Base-by-base conservation (phyloP, 2,113 vertebrate genomes). In the Indicator indicator region DNA sequence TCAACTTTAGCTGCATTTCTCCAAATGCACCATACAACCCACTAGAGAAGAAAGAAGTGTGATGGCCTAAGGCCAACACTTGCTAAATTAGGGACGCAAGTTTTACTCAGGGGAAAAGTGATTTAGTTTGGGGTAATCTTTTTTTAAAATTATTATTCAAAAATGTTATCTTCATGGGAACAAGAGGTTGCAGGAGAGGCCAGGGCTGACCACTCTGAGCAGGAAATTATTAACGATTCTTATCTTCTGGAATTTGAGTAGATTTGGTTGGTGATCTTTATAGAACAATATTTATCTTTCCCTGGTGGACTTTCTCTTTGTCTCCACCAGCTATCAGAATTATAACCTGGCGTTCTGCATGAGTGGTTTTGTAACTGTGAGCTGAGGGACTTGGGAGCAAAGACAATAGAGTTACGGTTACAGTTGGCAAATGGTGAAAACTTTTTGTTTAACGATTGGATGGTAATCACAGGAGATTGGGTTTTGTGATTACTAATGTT, bases 161-260 rank as follows among this genome's bases (percentile, higher is more conserved):
- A 95, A 96, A 93, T 83, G 71, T 94, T 96, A 85, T 91, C 84
- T 97, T 96, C 94, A 95, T 97, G 96, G 91, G 97, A 97, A 97
- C 84, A 93, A 70, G 95, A 93, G 79, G 84, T 94, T 96, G 88
- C 91, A 95, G 72, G 68, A 96, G 91, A 95, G 94, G 94, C 95
- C 94, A 96, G 76, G 79, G 93, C 84, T 83, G 88, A 81, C 73
- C 81, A 94, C 84, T 96, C 65, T 56, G 93, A 91, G 88, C 86
- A 95, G 93, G 94, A 96, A 97, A 97, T 97, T 97, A 97, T 97
- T 97, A 96, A 96, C 82, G 62, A 97, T 97, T 89, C 96, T 97
- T 97, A 96, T 97, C 97, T 97, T 95, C 77, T 95, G 95, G 96
- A 97, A 97, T 95, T 93, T 92, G 93, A 96, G 84, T 95, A 95